phyloP scores from a whole-genome alignment of 2,113 vertebrate genomes.

The Corythornis cristatus region DNA sequence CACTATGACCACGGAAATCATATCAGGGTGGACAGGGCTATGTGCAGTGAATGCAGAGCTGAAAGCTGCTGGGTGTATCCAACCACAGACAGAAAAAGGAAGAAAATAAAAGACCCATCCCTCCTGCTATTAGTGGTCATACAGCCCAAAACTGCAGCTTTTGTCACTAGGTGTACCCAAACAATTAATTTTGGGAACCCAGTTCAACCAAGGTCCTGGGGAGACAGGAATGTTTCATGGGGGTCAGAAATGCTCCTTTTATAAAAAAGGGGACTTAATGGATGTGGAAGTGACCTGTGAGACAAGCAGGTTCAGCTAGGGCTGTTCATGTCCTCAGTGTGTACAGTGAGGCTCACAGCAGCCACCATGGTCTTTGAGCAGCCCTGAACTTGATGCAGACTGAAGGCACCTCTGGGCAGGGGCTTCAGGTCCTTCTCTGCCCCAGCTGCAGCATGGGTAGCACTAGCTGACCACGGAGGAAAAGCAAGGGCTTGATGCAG shows the following conservation, averaged over 20 bases:
- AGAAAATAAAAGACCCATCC: neutral
- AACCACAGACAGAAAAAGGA: neutral
- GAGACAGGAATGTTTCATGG: neutral
- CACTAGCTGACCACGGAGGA: accelerated
- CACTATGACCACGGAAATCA: neutral
- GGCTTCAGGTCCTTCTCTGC: neutral
- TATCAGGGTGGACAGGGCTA: no score
- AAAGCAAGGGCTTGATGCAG: neutral
- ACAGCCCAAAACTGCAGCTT: neutral
- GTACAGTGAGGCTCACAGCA: neutral
- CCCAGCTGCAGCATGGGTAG: neutral
- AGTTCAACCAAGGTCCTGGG: neutral
- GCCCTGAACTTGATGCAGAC: neutral
- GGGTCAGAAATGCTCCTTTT: neutral
- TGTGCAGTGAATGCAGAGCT: neutral
- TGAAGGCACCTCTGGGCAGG: neutral
- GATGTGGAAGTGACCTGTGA: neutral
- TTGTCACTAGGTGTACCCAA: no score
- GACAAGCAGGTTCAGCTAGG: neutral
- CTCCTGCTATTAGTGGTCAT: accelerated
- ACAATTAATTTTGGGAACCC: neutral
- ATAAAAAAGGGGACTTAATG: neutral
- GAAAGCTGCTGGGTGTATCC: neutral
- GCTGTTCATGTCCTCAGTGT: accelerated
- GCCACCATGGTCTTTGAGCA: neutral